phyloP scores from a whole-genome alignment of 2,113 vertebrate species.

The Trinectes maculatus region DNA sequence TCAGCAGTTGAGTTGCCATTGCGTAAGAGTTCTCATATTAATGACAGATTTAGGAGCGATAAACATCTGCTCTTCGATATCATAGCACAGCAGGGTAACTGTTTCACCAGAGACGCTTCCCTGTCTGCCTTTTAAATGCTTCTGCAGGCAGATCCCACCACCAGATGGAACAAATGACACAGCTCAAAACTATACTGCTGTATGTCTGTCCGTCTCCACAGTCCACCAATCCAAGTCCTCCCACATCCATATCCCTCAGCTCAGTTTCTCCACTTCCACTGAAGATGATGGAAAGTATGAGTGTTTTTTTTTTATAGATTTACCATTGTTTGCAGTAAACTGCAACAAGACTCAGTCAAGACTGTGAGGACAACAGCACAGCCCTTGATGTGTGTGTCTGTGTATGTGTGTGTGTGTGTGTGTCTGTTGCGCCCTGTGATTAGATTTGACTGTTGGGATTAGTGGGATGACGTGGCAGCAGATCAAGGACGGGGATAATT shows the following conservation, averaged over 20 bases:
- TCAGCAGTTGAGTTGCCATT: conserved; percentile 8
- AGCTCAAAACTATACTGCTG: conserved; percentile 35
- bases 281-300: conserved; percentile 56
- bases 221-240: background rate
- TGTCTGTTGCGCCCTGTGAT: conserved; percentile 30
- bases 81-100: conserved; percentile 16
- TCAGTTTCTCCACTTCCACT: conserved; percentile 23
- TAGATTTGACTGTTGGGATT: conserved; percentile 7
- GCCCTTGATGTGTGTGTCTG: background rate
- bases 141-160: conserved; percentile 50
- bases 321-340: conserved; percentile 34
- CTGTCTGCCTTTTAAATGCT: conserved; percentile 58
- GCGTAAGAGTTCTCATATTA: conserved; percentile 22
- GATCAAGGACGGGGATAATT: conserved; percentile 27
- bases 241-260: conserved; percentile 33
- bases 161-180: conserved; percentile 72
- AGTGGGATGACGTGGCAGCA: conserved; percentile 5
- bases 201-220: conserved; percentile 22
- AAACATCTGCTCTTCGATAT: conserved; percentile 39
- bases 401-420: conserved; percentile 1
- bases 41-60: background rate
- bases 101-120: conserved; percentile 40
- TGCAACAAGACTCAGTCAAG: conserved; percentile 58
- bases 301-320: conserved; percentile 14
- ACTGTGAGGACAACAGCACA: conserved; percentile 19